These are phyloP conservation scores for Ceraclea dissimilis DNA, from an alignment of 2,888 invertebrate species.

Conservation along the genomic window DNA sequence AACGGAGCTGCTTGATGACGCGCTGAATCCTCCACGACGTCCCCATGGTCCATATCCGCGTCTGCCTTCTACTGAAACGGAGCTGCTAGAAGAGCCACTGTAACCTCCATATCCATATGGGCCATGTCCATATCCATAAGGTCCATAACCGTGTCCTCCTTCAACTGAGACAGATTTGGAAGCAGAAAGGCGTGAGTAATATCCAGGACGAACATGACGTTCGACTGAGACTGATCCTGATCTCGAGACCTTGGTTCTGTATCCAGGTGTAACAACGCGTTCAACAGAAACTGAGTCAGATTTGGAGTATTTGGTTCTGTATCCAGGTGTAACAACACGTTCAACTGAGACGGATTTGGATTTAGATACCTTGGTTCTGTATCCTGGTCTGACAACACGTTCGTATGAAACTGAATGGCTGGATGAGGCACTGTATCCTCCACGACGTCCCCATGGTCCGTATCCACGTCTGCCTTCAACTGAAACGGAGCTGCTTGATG, in stretches of 20 bases:
- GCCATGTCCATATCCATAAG: too few relatives aligned
- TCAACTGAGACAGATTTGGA: too few relatives aligned
- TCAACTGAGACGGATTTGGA: conserved; percentile 6
- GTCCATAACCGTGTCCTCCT: too few relatives aligned
- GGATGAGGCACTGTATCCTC: background rate
- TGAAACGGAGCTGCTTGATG: background rate
- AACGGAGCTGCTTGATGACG: background rate
- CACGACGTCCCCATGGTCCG: conserved; percentile 5
- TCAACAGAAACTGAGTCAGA: conserved; percentile 4
- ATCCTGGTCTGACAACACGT: background rate
- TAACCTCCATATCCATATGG: too few relatives aligned
- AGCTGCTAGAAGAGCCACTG: background rate
- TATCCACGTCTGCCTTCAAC: conserved; percentile 1
- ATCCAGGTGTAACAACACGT: background rate
- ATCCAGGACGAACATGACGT: conserved; percentile 2
- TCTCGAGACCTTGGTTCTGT: background rate
- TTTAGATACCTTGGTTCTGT: background rate
- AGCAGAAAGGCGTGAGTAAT: too few relatives aligned
- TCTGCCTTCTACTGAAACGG: conserved; percentile 5
- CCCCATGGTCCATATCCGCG: conserved; percentile 1
- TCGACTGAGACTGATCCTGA: conserved; percentile 8
- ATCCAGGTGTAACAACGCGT: conserved; percentile 6
- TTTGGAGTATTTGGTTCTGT: background rate
- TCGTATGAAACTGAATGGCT: conserved; percentile 5
- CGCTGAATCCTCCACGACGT: background rate